These are phyloP conservation scores for Enhydra lutris DNA, from an alignment of 2,113 vertebrate species.

Conservation along the genomic window DNA sequence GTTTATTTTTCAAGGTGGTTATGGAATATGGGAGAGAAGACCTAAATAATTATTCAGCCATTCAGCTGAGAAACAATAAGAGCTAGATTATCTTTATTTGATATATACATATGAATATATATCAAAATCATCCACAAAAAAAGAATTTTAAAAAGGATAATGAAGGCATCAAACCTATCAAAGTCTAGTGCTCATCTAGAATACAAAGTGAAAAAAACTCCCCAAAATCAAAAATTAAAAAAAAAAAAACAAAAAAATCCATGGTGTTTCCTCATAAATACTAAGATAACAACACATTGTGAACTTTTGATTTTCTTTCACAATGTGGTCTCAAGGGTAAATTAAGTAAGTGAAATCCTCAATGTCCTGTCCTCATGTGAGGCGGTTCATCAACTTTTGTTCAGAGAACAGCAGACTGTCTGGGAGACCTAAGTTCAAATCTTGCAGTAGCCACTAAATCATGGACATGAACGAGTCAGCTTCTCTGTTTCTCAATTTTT, in stretches of 20 bases:
- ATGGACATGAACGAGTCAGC: background rate
- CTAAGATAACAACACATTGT: background rate
- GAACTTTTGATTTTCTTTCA: background rate
- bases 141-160: background rate
- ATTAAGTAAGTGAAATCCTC: background rate
- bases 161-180: background rate
- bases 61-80: background rate
- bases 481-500: slow-evolving; percentile 18
- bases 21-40: background rate
- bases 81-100: background rate
- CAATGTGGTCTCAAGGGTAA: background rate
- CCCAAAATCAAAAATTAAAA: background rate
- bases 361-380: background rate
- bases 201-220: background rate
- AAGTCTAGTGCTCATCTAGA: background rate
- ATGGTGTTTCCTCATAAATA: background rate
- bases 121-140: background rate
- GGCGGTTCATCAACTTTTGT: background rate
- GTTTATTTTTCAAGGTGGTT: background rate
- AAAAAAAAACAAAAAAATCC: background rate
- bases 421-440: background rate
- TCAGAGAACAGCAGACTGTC: background rate
- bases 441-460: background rate
- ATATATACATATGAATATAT: background rate
- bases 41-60: background rate